Base-by-base conservation (phyloP, 1,140 invertebrate species). In the Lucilia sericata region DNA sequence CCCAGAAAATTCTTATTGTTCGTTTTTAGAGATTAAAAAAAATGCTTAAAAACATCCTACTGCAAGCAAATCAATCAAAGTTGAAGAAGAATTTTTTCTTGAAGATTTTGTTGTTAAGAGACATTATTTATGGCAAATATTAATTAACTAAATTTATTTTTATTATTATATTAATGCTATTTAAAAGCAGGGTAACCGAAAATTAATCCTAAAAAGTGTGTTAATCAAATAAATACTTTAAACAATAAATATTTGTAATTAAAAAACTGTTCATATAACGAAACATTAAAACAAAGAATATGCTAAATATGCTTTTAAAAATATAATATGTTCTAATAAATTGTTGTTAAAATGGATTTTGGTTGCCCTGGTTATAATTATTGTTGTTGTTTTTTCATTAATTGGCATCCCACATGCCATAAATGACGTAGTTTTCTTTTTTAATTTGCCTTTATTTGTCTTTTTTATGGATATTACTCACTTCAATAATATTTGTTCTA, bases 401-500 rank as follows among this genome's bases (percentile, higher is more conserved):
- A 42, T 8, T 42, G n/a, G 51, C 55, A 60, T 60, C 55, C 55
- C 55, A 60, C 55, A n/a, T 60, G 55, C 14, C 14, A n/a, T 60
- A 60, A 60, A 60, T 60, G 55, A 60, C 55, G 55, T 60, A 60
- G 55, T 60, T 60, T n/a, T 60, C 14, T n/a, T 55, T 12, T 14
- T n/a, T 60, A n/a, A n/a, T 14, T 60, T 60, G 55, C 14, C 55
- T 60, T 60, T 60, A 60, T 60, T 60, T 60, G 55, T 60, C 1
- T 60, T 60, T 60, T 60, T 60, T 60, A n/a, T n/a, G 55, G n/a
- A 7, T 60, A 17, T 60, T 60, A 60, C 55, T 60, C 55, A 60
- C n/a, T 60, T 60, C 55, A 60, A 60, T 60, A 60, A 17, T n/a
- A 60, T 60, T 60, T 60, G 5, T 60, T 60, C 14, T n/a, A 60